phyloP scores from a whole-genome alignment of 2,113 vertebrate genomes.

The Callospermophilus lateralis region DNA sequence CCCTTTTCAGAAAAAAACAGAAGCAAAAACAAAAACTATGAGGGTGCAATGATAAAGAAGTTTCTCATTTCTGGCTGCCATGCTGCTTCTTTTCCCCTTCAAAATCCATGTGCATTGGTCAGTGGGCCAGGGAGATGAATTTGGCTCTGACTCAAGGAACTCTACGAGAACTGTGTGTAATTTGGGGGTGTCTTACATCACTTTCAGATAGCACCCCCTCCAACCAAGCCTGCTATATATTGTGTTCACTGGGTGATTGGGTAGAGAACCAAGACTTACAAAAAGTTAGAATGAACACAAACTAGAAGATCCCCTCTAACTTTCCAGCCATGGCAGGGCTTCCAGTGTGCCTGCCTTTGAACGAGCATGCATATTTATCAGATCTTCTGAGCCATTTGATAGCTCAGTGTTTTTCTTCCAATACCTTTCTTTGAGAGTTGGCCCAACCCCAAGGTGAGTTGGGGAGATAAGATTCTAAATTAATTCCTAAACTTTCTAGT shows the following conservation, averaged over 20 bases:
- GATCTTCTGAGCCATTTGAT: slow-evolving; percentile 82
- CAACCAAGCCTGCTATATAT: neutral
- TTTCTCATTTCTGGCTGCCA: neutral
- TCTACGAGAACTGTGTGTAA: neutral
- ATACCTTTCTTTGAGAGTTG: slow-evolving; percentile 61
- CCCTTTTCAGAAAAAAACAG: neutral
- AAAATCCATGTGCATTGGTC: neutral
- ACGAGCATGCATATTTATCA: neutral
- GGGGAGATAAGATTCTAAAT: slow-evolving; percentile 69
- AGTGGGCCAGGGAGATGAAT: neutral
- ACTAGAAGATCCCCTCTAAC: neutral
- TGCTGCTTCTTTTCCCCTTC: neutral
- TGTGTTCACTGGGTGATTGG: neutral
- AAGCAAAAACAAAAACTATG: neutral
- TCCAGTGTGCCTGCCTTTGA: neutral
- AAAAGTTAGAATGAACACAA: neutral
- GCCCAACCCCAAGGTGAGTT: slow-evolving; percentile 45
- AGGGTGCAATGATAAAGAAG: neutral
- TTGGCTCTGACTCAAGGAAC: neutral
- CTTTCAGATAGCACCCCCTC: neutral
- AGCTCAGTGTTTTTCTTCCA: slow-evolving; percentile 66
- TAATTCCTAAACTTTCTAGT: slow-evolving; percentile 73
- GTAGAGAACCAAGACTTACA: neutral
- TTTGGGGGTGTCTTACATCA: neutral
- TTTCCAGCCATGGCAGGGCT: neutral